Evolutionary conservation across 1,140 invertebrate genomes (phyloP).

Genomic region (Eurytemora carolleeae): DNA sequence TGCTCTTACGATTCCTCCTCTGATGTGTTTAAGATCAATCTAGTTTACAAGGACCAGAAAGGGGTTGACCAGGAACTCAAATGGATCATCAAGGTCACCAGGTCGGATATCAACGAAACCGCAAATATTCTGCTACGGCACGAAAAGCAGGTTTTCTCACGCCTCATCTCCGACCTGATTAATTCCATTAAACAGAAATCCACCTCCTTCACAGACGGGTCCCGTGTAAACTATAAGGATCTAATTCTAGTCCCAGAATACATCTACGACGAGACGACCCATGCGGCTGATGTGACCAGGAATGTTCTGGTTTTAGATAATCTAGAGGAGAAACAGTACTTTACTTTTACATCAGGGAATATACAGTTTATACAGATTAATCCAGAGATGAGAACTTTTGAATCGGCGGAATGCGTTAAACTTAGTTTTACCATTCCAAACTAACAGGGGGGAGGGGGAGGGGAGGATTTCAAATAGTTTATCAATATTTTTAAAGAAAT

Average conservation of each 20-base stretch:
- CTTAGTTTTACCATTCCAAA: too few species aligned
- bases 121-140: slow-evolving; percentile 5
- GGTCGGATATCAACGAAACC: slow-evolving; percentile 2
- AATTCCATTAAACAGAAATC: slow-evolving; percentile 9
- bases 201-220: background rate
- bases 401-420: too few species aligned
- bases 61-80: slow-evolving; percentile 13
- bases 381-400: too few species aligned
- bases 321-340: slow-evolving; percentile 11
- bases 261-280: slow-evolving; percentile 8
- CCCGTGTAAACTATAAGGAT: slow-evolving; percentile 1
- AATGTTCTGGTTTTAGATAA: slow-evolving; percentile 14
- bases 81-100: slow-evolving; percentile 12
- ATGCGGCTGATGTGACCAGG: slow-evolving; percentile 2
- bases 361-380: background rate
- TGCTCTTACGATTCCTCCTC: slow-evolving; percentile 13
- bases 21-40: slow-evolving; percentile 13
- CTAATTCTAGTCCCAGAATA: slow-evolving; percentile 5
- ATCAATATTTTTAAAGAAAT: too few species aligned
- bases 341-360: background rate
- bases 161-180: slow-evolving; percentile 10
- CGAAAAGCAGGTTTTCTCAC: slow-evolving; percentile 10
- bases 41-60: slow-evolving; percentile 14
- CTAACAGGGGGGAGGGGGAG: too few species aligned
- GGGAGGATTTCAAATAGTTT: too few species aligned